Evolutionary conservation across 1,140 invertebrate species (phyloP), one percentile per base, ranked within the genome.

Genomic region (Eurosta solidaginis): DNA sequence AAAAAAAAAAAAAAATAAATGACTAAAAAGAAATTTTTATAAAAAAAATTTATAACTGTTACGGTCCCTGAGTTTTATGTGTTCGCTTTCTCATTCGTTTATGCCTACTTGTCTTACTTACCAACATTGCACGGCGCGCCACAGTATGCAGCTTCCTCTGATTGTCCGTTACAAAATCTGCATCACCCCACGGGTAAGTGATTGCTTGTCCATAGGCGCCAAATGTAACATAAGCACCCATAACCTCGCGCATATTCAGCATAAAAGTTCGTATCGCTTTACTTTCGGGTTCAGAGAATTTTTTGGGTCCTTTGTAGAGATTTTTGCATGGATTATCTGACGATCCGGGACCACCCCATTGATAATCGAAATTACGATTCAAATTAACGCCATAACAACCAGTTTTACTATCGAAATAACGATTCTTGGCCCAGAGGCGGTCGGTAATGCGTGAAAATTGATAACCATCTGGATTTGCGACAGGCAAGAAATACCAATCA

Each of bases 211-310:
- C 92, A 84, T 95, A 96, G 22, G 94, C 93, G 78, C 96, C 94
- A 76, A 96, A 90, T 0, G 92, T 91, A 3, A 96, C 84, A 82
- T 94, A 97, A 80, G 83, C 85, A 0, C 82, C 84, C 20, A 87
- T 25, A 68, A 82, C 81, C 2, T 85, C 81, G 4, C 82, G 79
- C 79, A 87, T 80, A 0, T 84, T 80, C 79, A 91, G 81, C 12
- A 93, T 89, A 49, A 91, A 91, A 81, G 93, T 92, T 9, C 91
- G 89, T 45, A 94, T 89, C 0, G 94, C 92, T 52, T 87, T 88
- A 0, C 94, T 94, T 88, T 97, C 96, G 0, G 93, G 92, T 87
- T 97, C 96, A 0, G 95, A 96, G 84, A 96, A 97, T 0, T 95
- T 90, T 1, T 89, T 83, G 0, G 92, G 90, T 1, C 96, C 96